Evolutionary conservation across 2,113 vertebrate genomes (phyloP), one percentile per base, ranked within the genome.

Genomic region (Melanerpes aurifrons): DNA sequence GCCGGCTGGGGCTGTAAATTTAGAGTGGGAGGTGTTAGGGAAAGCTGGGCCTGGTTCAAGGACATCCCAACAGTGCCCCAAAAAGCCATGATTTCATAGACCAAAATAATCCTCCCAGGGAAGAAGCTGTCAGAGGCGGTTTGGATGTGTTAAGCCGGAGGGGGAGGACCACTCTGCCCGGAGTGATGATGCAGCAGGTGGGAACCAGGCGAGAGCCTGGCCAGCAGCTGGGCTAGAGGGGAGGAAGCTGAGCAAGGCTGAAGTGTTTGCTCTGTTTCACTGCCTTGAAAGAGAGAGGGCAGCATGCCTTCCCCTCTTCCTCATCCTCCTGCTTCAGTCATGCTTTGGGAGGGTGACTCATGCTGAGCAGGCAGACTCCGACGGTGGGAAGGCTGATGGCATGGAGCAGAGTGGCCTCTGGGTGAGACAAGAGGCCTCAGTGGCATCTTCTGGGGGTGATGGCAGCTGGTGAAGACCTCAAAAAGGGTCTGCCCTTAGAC

Each of bases 61-160:
- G 88, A 94, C 92, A 56, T 94, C 92, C 92, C 90, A 94, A n/a
- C 80, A 84, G 90, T 94, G 95, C n/a, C 94, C 86, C 45, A 81
- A 92, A 53, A 86, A 86, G 70, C 83, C 74, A 28, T 93, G 93
- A 95, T 82, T 92, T 95, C 91, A 87, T 79, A 89, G 73, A 89
- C 77, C n/a, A 50, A 93, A 95, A 93, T 90, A 93, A 94, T 87
- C 82, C 85, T 91, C 76, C 28, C 47, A 86, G 66, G 86, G 69
- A 90, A 94, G 92, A 83, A 64, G 92, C 95, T 84, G 92, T 91
- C 80, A 70, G 82, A 87, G 57, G 92, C n/a, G 4, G 87, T 92
- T 93, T 86, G 88, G 88, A 90, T 0, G 1, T 82, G 79, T 80
- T 35, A 89, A 91, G 90, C 90, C 3, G 48, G 32, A 86, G 43